These are phyloP conservation scores for Platichthys flesus DNA, from an alignment of 2,113 vertebrate species.

Conservation along the genomic window DNA sequence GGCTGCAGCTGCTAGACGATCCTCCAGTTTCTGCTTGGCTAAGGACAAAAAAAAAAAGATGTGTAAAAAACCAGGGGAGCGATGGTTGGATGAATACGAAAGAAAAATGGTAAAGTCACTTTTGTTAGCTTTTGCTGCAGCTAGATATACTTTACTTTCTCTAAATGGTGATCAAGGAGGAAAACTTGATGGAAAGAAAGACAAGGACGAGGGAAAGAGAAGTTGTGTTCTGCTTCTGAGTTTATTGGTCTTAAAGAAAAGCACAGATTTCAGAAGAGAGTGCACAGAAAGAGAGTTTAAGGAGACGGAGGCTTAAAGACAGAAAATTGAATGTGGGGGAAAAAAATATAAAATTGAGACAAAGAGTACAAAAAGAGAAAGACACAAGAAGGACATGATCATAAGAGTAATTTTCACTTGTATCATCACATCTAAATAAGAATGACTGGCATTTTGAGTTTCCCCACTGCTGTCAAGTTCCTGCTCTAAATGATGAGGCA, in stretches of 20 bases:
- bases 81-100: constrained; percentile 27
- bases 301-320: neutral
- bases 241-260: neutral
- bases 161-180: neutral
- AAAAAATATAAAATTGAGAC: neutral
- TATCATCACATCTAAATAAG: constrained; percentile 11
- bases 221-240: neutral
- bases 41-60: constrained; percentile 7
- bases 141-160: neutral
- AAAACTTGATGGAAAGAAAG: neutral
- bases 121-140: neutral
- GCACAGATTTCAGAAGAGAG: neutral
- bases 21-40: constrained; percentile 98
- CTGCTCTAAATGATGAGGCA: constrained; percentile 12
- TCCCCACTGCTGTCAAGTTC: constrained; percentile 25
- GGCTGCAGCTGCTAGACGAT: constrained; percentile 96
- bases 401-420: constrained; percentile 9
- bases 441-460: constrained; percentile 23
- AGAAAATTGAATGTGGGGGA: neutral
- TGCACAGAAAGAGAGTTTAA: neutral
- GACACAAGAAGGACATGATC: neutral
- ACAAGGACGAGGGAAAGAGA: neutral
- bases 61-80: constrained; percentile 21
- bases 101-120: neutral
- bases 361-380: neutral